phyloP scores from a whole-genome alignment of 2,113 vertebrate species.

The Choloepus hoffmanni region DNA sequence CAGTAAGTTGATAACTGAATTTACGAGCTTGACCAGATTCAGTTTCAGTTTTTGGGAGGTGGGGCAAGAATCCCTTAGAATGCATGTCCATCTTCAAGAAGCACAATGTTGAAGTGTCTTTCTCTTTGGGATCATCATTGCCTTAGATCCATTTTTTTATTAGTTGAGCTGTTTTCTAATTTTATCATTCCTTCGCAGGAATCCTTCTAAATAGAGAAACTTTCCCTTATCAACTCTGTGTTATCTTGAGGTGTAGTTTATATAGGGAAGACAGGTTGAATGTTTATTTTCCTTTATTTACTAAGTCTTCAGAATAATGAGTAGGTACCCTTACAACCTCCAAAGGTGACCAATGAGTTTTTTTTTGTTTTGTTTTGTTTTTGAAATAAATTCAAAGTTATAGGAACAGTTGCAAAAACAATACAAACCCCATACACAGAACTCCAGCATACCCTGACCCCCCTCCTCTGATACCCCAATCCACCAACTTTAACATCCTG shows the following conservation, averaged over 20 bases:
- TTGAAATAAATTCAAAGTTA: too few species aligned
- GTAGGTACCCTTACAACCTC: not conserved
- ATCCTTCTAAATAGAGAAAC: not conserved
- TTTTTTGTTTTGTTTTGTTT: not conserved
- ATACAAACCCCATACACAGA: too few species aligned
- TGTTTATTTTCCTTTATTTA: conserved; percentile 29
- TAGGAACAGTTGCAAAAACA: too few species aligned
- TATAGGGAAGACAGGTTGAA: not conserved
- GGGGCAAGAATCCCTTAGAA: not conserved
- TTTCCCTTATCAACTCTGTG: not conserved
- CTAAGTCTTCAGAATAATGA: not conserved
- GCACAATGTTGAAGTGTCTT: not conserved
- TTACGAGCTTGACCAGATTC: not conserved
- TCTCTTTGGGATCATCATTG: not conserved
- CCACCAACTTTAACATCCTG: too few species aligned
- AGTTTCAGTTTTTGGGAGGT: not conserved
- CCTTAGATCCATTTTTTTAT: not conserved
- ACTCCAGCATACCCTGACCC: too few species aligned
- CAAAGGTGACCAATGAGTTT: not conserved
- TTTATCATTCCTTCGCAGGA: conserved; percentile 8
- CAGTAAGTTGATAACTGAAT: conserved; percentile 23
- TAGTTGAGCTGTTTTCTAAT: not conserved
- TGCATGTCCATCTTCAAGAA: not conserved
- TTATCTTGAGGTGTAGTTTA: conserved; percentile 16
- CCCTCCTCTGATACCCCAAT: too few species aligned